A percentile compares a stretch with the other conserved stretches of the same genome.
These are phyloP conservation scores for Propithecus deckenii DNA, from an alignment of 2,797 vertebrate species.

Conservation along the genomic window DNA sequence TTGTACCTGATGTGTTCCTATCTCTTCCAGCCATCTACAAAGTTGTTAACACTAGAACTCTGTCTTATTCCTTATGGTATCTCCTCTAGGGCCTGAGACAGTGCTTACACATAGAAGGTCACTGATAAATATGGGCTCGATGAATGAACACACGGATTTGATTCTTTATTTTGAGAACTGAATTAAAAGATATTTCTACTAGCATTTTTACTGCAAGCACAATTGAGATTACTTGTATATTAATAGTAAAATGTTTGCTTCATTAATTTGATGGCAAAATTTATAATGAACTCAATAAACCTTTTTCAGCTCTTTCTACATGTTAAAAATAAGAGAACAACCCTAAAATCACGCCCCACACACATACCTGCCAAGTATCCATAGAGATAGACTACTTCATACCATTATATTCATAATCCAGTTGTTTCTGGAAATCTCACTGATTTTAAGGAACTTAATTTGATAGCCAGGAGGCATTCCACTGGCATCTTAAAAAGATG, in stretches of 20 bases:
- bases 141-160: background rate
- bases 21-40: background rate
- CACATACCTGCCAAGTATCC: background rate
- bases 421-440: slow-evolving; percentile 57
- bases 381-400: background rate
- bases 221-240: background rate
- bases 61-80: background rate
- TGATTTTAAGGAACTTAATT: background rate
- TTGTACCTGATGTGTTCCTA: background rate
- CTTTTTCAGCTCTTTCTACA: slow-evolving; percentile 19
- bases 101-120: background rate
- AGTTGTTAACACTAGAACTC: background rate
- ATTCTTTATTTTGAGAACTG: slow-evolving; percentile 6
- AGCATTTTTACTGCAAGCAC: slow-evolving; percentile 9
- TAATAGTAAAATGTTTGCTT: slow-evolving; percentile 5
- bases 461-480: slow-evolving; percentile 13
- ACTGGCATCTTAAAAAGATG: slow-evolving; percentile 1
- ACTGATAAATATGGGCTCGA: background rate
- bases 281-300: background rate
- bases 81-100: background rate
- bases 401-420: background rate
- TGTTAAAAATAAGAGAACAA: slow-evolving; percentile 43
- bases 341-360: background rate
- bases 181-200: background rate
- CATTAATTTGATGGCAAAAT: slow-evolving; percentile 27